These are phyloP conservation scores for Labroides dimidiatus DNA, from an alignment of 2,797 vertebrate species.

Conservation along the genomic window DNA sequence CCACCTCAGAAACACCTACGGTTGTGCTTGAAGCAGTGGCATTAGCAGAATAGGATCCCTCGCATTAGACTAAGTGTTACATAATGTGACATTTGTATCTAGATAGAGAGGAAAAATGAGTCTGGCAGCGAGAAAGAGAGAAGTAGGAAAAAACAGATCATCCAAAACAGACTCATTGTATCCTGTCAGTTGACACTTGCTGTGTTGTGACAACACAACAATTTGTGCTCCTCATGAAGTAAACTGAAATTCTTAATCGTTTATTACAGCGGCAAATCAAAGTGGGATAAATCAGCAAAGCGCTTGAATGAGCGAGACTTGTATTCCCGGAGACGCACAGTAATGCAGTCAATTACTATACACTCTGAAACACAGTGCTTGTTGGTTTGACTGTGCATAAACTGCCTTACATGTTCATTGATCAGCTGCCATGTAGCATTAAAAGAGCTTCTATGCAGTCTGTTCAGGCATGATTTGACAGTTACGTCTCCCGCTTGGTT, in stretches of 20 bases:
- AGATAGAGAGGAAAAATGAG: constrained; percentile 25
- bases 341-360: constrained; percentile 15
- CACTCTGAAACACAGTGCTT: constrained; percentile 8
- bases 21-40: not conserved
- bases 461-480: constrained; percentile 1
- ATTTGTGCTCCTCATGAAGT: constrained; percentile 15
- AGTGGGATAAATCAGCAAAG: constrained; percentile 20
- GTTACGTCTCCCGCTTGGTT: constrained; percentile 2
- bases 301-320: constrained; percentile 11
- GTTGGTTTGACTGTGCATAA: constrained; percentile 24
- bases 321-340: constrained; percentile 5
- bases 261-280: constrained; percentile 19
- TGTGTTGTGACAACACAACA: not conserved
- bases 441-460: not conserved
- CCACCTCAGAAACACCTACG: constrained; percentile 17
- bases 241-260: constrained; percentile 22
- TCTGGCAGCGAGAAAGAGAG: constrained; percentile 14
- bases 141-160: not conserved
- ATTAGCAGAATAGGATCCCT: constrained; percentile 18
- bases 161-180: not conserved
- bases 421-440: constrained; percentile 42
- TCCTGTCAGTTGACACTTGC: constrained; percentile 11
- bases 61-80: constrained; percentile 33
- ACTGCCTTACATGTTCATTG: constrained; percentile 38
- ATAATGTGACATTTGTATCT: constrained; percentile 49